Conservation (phyloP, 2,113 vertebrate species). For the Lampris incognitus region DNA sequence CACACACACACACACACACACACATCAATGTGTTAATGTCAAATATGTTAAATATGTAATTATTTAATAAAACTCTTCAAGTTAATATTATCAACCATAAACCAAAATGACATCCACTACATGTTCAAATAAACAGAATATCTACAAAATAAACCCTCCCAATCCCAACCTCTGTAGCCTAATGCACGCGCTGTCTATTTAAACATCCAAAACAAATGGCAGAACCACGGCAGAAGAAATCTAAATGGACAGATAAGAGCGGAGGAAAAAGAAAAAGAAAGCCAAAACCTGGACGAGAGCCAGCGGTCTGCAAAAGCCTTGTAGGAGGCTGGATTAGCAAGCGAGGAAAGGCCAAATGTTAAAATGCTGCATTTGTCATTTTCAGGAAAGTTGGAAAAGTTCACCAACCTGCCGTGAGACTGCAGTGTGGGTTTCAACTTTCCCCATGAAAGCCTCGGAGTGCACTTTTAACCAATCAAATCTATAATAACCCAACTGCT, state of each 20-base stretch:
- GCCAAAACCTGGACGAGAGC: neutral
- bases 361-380: neutral
- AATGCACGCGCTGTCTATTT: neutral
- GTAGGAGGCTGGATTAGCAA: conserved; percentile 26
- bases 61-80: neutral
- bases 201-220: neutral
- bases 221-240: too few relatives aligned
- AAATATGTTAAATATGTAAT: neutral
- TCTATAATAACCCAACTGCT: neutral
- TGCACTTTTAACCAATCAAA: conserved; percentile 13
- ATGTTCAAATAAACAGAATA: too few relatives aligned
- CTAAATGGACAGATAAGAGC: neutral
- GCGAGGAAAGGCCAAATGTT: conserved; percentile 6
- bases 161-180: neutral
- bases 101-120: too few relatives aligned
- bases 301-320: neutral
- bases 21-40: too few relatives aligned
- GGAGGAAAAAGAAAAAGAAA: conserved; percentile 1
- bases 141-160: too few relatives aligned
- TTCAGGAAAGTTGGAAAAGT: neutral
- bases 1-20: neutral
- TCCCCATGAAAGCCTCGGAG: conserved; percentile 13
- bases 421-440: neutral
- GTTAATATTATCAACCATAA: too few relatives aligned
- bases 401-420: neutral